A percentile compares a stretch with the other conserved stretches of the same genome.
phyloP scores from a whole-genome alignment of 1,140 invertebrate genomes.

The Drosophila yakuba region DNA sequence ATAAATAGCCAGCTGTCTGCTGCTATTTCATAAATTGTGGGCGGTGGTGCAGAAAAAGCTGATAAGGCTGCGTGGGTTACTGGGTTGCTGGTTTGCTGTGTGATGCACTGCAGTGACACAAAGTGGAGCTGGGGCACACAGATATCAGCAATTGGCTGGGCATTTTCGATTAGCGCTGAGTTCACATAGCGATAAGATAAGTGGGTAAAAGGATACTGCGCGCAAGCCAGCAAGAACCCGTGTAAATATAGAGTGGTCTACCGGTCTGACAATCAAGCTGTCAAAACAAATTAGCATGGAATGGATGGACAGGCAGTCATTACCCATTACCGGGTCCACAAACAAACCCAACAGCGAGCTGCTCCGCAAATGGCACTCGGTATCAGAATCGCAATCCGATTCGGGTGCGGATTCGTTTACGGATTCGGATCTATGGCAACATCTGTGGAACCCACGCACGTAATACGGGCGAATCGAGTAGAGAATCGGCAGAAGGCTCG shows the following conservation, averaged over 20 bases:
- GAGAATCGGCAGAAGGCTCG: conserved; percentile 47
- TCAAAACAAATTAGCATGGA: conserved; percentile 63
- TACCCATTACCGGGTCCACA: conserved; percentile 27
- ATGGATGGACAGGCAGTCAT: conserved; percentile 28
- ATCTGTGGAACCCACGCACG: conserved; percentile 58
- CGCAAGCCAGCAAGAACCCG: not conserved
- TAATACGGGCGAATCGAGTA: conserved; percentile 35
- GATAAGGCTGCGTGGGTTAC: not conserved
- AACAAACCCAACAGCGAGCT: conserved; percentile 32
- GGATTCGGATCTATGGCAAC: conserved; percentile 26
- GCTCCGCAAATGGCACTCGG: conserved; percentile 4
- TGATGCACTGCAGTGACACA: conserved; percentile 23
- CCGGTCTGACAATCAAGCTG: conserved; percentile 66
- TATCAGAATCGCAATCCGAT: no score
- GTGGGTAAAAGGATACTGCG: conserved; percentile 4
- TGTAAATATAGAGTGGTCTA: conserved; percentile 7
- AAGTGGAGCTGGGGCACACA: not conserved
- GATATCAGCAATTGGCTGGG: conserved; percentile 64
- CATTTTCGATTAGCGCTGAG: conserved; percentile 39
- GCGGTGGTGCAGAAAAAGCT: conserved; percentile 14
- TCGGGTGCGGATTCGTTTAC: not conserved
- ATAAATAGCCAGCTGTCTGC: conserved; percentile 30
- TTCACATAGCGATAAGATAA: conserved; percentile 70
- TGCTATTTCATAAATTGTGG: not conserved
- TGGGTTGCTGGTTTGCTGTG: not conserved